phyloP scores from a whole-genome alignment of 2,113 vertebrate genomes.

The Sigmodon hispidus region DNA sequence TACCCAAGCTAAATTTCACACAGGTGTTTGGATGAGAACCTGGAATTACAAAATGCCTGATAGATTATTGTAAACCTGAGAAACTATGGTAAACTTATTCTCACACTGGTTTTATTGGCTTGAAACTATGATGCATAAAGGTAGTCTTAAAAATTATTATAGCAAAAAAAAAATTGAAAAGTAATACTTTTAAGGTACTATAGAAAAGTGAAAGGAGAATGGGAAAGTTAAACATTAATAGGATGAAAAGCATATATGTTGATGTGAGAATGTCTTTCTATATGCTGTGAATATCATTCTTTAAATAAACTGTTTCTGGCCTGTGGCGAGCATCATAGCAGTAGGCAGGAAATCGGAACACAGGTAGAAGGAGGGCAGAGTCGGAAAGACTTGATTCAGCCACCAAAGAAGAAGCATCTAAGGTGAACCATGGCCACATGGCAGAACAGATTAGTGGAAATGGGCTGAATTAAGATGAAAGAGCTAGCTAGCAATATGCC shows the following conservation, averaged over 20 bases:
- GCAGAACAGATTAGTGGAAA: no score
- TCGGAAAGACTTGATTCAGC: no score
- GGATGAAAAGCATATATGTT: background rate
- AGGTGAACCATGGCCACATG: no score
- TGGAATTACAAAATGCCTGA: slow-evolving; percentile 10
- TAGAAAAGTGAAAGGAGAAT: background rate
- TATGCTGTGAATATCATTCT: no score
- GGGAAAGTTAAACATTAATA: background rate
- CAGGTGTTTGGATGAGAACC: background rate
- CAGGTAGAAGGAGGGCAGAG: no score
- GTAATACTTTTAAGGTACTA: background rate
- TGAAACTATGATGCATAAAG: slow-evolving; percentile 21
- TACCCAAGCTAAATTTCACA: slow-evolving; percentile 25
- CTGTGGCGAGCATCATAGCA: no score
- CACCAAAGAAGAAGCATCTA: no score
- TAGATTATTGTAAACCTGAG: background rate
- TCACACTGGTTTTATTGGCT: background rate
- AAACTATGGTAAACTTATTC: slow-evolving; percentile 25
- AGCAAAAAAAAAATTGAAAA: background rate
- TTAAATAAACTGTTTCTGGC: no score
- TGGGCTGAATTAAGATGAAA: no score
- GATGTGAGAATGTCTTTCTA: no score
- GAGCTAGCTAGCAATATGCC: no score
- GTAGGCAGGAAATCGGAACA: no score
- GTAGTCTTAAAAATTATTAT: background rate